A percentile compares a stretch with the other conserved stretches of the same genome.
phyloP scores from a whole-genome alignment of 2,888 invertebrate genomes.

The Harpalus rubripes region DNA sequence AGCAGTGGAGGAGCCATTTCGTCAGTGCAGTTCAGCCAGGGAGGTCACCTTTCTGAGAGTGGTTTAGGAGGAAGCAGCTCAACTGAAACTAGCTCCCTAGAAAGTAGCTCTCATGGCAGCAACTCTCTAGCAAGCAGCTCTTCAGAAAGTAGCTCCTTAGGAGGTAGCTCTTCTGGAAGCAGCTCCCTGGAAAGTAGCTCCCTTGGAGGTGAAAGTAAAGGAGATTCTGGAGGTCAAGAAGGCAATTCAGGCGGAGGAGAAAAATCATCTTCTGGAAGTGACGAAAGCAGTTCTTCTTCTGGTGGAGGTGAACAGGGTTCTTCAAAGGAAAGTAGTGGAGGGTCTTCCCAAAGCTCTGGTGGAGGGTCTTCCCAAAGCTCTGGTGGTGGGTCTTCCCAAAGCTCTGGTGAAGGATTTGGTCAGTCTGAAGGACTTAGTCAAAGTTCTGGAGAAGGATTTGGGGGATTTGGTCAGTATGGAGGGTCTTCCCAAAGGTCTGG shows the following conservation, averaged over 20 bases:
- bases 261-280: neutral
- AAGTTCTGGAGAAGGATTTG: neutral
- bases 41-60: neutral
- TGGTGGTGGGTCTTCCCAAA: too few relatives aligned
- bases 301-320: slow-evolving; percentile 4
- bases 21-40: neutral
- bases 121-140: too few relatives aligned
- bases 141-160: neutral
- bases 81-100: neutral
- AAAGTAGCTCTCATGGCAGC: neutral
- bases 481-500: too few relatives aligned
- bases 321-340: neutral
- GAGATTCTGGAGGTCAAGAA: neutral
- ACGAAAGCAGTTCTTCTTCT: neutral
- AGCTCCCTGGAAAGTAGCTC: neutral
- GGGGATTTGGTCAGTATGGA: too few relatives aligned
- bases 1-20: slow-evolving; percentile 20
- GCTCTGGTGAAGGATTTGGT: neutral
- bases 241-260: neutral
- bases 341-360: neutral
- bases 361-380: too few relatives aligned
- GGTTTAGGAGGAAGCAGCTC: slow-evolving; percentile 7
- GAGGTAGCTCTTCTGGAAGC: neutral
- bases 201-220: too few relatives aligned
- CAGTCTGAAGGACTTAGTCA: too few relatives aligned